phyloP scores from a whole-genome alignment of 2,797 vertebrate genomes.

The Pantherophis alleghaniensis region DNA sequence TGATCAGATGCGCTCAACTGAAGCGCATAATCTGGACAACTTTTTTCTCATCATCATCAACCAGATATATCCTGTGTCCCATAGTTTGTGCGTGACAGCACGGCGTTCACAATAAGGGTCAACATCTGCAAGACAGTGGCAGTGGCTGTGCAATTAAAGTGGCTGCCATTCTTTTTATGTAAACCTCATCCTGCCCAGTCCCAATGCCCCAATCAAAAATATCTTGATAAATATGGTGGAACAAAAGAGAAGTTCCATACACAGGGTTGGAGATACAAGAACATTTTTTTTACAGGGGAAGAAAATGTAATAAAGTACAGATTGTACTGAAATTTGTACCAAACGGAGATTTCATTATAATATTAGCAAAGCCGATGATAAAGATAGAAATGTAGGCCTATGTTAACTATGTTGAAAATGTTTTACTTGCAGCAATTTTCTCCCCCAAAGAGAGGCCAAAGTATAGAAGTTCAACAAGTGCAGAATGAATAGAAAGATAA shows the following conservation, averaged over 20 bases:
- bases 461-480: background rate
- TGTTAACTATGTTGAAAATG: background rate
- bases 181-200: background rate
- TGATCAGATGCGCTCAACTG: background rate
- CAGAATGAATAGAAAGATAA: background rate
- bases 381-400: background rate
- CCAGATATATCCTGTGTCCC: background rate
- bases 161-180: background rate
- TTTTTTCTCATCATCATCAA: background rate
- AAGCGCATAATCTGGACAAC: background rate
- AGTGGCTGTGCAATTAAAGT: background rate
- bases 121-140: background rate
- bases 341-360: background rate
- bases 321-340: background rate
- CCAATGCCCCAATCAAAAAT: background rate
- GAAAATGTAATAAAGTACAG: background rate
- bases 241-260: background rate
- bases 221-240: background rate
- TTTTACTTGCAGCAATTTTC: background rate
- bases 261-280: background rate
- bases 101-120: background rate
- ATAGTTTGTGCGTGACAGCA: background rate
- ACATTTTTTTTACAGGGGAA: background rate
- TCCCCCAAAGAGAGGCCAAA: background rate
- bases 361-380: background rate